A percentile compares a stretch with the other conserved stretches of the same genome.
These are phyloP conservation scores for Strix uralensis DNA, from an alignment of 2,113 vertebrate genomes.

Conservation along the genomic window DNA sequence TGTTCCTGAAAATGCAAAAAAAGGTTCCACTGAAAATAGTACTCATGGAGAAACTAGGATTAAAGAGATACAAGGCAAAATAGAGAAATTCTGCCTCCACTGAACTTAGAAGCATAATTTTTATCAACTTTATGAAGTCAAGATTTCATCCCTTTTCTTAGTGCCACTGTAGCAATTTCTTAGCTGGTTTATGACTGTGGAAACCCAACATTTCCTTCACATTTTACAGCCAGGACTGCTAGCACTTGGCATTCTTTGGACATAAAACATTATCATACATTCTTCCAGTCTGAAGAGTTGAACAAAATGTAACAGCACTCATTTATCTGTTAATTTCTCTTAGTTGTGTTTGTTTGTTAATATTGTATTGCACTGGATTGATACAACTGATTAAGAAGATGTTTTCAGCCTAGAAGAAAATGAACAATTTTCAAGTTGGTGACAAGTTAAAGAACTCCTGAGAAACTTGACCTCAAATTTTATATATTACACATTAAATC, in stretches of 20 bases:
- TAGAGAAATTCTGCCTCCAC: not conserved
- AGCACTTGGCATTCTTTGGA: not conserved
- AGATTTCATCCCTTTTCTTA: not conserved
- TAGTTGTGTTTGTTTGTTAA: not conserved
- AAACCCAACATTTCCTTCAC: not conserved
- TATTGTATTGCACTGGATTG: not conserved
- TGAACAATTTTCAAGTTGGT: not conserved
- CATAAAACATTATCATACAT: not conserved
- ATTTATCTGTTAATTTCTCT: not conserved
- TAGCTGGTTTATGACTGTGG: not conserved
- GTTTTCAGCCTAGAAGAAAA: not conserved
- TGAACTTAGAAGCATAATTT: not conserved
- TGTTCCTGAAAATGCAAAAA: not conserved
- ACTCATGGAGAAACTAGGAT: not conserved
- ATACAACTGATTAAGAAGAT: not conserved
- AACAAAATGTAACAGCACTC: not conserved
- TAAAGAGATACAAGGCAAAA: not conserved
- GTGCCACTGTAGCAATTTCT: not conserved
- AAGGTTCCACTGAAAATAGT: not conserved
- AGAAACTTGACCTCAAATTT: not conserved
- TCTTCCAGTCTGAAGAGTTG: not conserved
- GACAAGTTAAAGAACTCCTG: not conserved
- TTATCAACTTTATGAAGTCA: not conserved
- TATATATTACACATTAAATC: not conserved
- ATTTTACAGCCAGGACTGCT: not conserved